A percentile compares a stretch with the other conserved stretches of the same genome.
Evolutionary conservation across 2,113 vertebrate genomes (phyloP).

Genomic region (Chitala chitala): DNA sequence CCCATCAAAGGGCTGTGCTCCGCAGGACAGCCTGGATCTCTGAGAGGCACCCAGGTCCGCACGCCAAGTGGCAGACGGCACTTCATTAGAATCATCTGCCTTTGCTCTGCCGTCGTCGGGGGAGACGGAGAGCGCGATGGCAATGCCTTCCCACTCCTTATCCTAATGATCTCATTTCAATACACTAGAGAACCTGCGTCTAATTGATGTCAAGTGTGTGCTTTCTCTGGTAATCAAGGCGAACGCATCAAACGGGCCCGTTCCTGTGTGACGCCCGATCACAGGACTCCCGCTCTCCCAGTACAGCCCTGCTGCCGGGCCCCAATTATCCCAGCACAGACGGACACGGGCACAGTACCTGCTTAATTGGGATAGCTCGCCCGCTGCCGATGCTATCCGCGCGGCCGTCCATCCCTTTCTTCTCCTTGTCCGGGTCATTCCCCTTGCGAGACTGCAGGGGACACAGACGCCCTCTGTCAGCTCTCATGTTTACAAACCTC

Average conservation of each 20-base stretch:
- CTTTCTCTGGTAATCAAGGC: slow-evolving; percentile 82
- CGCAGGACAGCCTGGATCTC: slow-evolving; percentile 66
- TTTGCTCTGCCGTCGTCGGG: slow-evolving; percentile 19
- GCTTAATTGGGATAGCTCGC: slow-evolving; percentile 97
- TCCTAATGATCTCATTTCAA: slow-evolving; percentile 92
- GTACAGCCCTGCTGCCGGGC: slow-evolving; percentile 34
- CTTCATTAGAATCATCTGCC: slow-evolving; percentile 69
- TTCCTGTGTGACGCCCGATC: slow-evolving; percentile 34
- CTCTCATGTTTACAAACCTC: background rate
- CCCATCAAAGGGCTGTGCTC: slow-evolving; percentile 68
- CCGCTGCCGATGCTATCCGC: slow-evolving; percentile 98
- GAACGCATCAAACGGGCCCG: slow-evolving; percentile 65
- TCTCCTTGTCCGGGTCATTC: slow-evolving; percentile 95
- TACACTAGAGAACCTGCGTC: slow-evolving; percentile 77
- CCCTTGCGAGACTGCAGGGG: slow-evolving; percentile 89
- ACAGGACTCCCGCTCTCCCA: slow-evolving; percentile 27
- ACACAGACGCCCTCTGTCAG: slow-evolving; percentile 30
- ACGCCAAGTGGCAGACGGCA: slow-evolving; percentile 69
- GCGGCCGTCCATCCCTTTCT: slow-evolving; percentile 88
- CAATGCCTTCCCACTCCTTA: slow-evolving; percentile 70
- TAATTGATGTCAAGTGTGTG: slow-evolving; percentile 99
- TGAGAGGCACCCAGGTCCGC: slow-evolving; percentile 68
- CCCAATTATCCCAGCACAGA: slow-evolving; percentile 41
- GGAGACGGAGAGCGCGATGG: slow-evolving; percentile 16
- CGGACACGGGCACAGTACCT: slow-evolving; percentile 65